Conservation (phyloP, 2,113 vertebrate species). For the Grallaria varia region DNA sequence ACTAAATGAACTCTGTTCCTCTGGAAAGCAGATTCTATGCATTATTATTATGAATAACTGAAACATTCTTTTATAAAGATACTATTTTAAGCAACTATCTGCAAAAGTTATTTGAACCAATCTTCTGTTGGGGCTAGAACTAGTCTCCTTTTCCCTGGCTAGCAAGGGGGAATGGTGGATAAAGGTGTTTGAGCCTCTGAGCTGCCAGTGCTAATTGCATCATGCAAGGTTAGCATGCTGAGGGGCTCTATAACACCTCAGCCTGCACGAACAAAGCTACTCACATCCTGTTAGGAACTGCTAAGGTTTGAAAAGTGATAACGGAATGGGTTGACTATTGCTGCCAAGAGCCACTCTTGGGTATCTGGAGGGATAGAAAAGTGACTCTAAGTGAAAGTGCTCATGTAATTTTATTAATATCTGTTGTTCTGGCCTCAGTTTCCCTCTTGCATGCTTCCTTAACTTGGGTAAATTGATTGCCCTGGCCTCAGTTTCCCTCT, state of each 20-base stretch:
- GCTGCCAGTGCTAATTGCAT: background rate
- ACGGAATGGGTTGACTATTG: background rate
- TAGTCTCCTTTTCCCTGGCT: background rate
- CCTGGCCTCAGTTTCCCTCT: background rate
- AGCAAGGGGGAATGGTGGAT: background rate
- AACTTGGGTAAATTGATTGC: background rate
- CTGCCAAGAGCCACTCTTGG: background rate
- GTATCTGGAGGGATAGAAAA: background rate
- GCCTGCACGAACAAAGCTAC: background rate
- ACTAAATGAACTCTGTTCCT: background rate
- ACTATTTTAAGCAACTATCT: background rate
- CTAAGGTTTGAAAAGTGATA: background rate
- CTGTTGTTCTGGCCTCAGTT: background rate
- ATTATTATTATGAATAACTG: background rate
- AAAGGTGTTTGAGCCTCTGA: background rate
- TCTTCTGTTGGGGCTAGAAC: background rate
- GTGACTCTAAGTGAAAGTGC: background rate
- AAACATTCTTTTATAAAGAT: background rate
- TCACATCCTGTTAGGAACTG: background rate
- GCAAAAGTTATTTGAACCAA: background rate
- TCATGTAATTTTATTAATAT: background rate
- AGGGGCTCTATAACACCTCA: background rate
- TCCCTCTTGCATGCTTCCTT: background rate
- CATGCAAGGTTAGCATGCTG: background rate
- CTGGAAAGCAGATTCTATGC: slow-evolving; percentile 45